Conservation (phyloP, 2,888 invertebrate species). For the Thelaira solivaga region DNA sequence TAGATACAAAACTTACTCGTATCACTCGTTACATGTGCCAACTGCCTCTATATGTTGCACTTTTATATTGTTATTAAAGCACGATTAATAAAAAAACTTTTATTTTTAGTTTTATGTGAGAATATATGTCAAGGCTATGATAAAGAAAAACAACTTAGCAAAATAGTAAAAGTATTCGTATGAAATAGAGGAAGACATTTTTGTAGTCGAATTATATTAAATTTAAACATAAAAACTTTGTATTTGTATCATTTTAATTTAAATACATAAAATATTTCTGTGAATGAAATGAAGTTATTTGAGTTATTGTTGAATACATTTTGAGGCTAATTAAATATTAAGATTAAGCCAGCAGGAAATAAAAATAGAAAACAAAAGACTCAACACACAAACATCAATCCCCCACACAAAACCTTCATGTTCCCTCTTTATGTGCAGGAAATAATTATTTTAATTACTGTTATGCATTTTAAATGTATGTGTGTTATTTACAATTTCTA, state of each 20-base stretch:
- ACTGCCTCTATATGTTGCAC: not conserved
- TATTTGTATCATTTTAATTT: not conserved
- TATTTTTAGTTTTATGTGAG: conserved; percentile 30
- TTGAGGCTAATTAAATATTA: no score
- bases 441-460: no score
- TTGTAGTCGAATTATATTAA: not conserved
- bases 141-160: conserved; percentile 30
- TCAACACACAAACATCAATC: no score
- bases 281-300: no score
- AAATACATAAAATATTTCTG: not conserved
- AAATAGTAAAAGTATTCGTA: conserved; percentile 13
- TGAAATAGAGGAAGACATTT: not conserved
- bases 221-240: not conserved
- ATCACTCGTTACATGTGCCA: not conserved
- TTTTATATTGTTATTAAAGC: not conserved
- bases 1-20: no score
- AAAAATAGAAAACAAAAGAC: no score
- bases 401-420: no score
- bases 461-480: no score
- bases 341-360: no score
- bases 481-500: no score
- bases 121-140: conserved; percentile 60
- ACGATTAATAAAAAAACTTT: conserved; percentile 11
- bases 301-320: no score
- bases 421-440: no score